Conservation (phyloP, 2,888 invertebrate genomes). For the Halictus quadricinctus region DNA sequence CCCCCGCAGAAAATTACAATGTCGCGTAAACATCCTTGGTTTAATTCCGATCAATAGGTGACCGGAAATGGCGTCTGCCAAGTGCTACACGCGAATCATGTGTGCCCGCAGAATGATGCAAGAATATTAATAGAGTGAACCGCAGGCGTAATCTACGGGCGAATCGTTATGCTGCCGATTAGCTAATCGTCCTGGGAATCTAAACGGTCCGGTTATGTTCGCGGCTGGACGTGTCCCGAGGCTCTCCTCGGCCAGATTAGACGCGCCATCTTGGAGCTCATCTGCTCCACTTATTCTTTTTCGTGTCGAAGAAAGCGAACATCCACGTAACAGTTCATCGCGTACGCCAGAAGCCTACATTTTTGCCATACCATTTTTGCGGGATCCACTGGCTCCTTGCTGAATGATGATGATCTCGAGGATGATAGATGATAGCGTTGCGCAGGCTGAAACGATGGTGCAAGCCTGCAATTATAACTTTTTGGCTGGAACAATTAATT, state of each 20-base stretch:
- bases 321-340: not conserved
- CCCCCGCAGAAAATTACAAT: not conserved
- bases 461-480: not conserved
- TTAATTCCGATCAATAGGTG: not conserved
- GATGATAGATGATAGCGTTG: not conserved
- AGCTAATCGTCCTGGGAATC: constrained; percentile 76
- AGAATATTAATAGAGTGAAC: constrained; percentile 67
- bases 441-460: not conserved
- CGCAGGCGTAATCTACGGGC: constrained; percentile 61
- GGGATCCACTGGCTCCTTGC: not conserved
- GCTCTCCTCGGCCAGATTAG: constrained; percentile 56
- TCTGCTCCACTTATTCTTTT: constrained; percentile 43
- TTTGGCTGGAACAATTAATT: not conserved
- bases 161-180: constrained; percentile 72
- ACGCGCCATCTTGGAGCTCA: constrained; percentile 38
- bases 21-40: not conserved
- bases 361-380: not conserved
- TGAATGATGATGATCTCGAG: not conserved
- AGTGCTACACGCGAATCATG: not conserved
- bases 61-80: not conserved
- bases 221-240: constrained; percentile 58
- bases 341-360: not conserved
- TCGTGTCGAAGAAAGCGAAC: constrained; percentile 1
- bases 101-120: constrained; percentile 42
- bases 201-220: constrained; percentile 69